These are phyloP conservation scores for Paradisaea rubra DNA, from an alignment of 2,113 vertebrate genomes.

Conservation along the genomic window DNA sequence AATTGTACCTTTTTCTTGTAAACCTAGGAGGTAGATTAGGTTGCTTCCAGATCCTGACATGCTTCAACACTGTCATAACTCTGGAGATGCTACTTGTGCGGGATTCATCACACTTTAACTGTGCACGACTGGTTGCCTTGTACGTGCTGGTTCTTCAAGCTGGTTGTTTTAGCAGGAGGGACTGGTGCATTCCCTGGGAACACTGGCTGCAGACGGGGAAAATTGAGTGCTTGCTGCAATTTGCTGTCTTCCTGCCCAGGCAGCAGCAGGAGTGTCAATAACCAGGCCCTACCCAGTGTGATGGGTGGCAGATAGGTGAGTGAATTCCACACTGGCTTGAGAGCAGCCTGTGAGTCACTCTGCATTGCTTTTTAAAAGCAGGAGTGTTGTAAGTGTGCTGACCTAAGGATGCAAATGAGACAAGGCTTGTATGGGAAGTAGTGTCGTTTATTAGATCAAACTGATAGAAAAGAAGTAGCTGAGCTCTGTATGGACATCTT, in stretches of 20 bases:
- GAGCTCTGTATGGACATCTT: accelerated
- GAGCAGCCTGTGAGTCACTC: not conserved
- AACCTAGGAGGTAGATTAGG: not conserved
- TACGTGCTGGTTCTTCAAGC: not conserved
- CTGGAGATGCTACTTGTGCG: accelerated
- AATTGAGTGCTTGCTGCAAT: not conserved
- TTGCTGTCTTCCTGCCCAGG: not conserved
- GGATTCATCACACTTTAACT: not conserved
- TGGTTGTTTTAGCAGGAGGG: not conserved
- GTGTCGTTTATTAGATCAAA: not conserved
- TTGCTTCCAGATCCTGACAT: not conserved
- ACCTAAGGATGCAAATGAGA: not conserved
- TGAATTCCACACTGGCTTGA: not conserved
- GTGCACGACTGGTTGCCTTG: not conserved
- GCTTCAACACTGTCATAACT: not conserved
- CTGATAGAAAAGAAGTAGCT: not conserved
- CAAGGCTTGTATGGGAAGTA: not conserved
- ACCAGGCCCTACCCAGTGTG: accelerated
- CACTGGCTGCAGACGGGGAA: accelerated
- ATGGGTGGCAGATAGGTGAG: not conserved
- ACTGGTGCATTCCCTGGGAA: not conserved
- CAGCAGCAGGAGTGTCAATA: not conserved
- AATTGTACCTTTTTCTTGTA: not conserved
- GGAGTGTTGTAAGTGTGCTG: not conserved
- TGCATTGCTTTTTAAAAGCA: not conserved